A percentile compares a stretch with the other conserved stretches of the same genome.
Evolutionary conservation across 2,113 vertebrate species (phyloP).

Genomic region (Alethe diademata): DNA sequence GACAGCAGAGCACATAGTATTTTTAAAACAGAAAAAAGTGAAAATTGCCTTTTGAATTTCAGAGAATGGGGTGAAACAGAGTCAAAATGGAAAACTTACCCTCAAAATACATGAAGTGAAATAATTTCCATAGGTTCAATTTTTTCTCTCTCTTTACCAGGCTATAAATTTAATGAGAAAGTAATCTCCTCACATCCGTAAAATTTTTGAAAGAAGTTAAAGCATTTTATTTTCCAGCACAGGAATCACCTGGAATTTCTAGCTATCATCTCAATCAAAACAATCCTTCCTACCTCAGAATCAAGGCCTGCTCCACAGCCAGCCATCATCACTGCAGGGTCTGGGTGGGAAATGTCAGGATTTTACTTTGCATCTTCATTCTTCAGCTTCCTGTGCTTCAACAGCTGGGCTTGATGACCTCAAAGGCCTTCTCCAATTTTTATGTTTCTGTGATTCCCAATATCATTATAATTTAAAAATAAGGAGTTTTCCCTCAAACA

Average conservation of each 20-base stretch:
- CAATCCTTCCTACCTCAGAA: not conserved
- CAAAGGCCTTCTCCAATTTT: not conserved
- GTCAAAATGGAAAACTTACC: not conserved
- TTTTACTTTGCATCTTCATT: not conserved
- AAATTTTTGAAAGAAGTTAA: not conserved
- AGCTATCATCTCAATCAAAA: not conserved
- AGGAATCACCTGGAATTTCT: not conserved
- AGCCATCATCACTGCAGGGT: not conserved
- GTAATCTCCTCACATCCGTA: rapidly evolving
- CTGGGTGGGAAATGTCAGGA: not conserved
- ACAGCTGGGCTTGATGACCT: not conserved
- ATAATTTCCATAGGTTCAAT: not conserved
- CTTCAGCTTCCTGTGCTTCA: not conserved
- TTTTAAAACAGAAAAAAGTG: not conserved
- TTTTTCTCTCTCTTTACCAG: not conserved
- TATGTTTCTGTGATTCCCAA: not conserved
- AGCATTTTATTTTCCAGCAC: not conserved
- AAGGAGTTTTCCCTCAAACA: not conserved
- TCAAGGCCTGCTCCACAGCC: not conserved
- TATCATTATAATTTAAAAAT: not conserved
- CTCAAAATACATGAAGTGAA: not conserved
- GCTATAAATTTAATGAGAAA: not conserved
- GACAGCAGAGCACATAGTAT: not conserved
- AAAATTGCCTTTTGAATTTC: not conserved
- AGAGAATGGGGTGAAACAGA: not conserved